phyloP scores from a whole-genome alignment of 2,888 invertebrate genomes.

The Drosophila anomelani region DNA sequence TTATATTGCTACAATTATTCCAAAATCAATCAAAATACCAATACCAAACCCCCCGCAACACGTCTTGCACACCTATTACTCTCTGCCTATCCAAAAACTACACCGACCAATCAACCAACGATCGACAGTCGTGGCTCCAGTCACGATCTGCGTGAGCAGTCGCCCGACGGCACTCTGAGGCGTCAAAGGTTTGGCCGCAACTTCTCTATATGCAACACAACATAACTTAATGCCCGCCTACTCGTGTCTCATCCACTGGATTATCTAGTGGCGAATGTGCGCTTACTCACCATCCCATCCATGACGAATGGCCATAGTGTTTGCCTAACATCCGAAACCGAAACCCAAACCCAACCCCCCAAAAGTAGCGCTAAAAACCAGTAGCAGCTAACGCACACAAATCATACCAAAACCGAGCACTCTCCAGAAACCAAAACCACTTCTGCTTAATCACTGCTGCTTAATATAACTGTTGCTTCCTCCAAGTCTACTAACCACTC shows the following conservation, averaged over 20 bases:
- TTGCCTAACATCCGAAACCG: slow-evolving; percentile 37
- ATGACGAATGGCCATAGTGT: slow-evolving; percentile 16
- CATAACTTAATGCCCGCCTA: slow-evolving; percentile 53
- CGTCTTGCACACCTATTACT: slow-evolving; percentile 63
- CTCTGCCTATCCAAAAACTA: slow-evolving; percentile 62
- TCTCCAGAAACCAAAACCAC: slow-evolving; percentile 15
- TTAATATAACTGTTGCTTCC: slow-evolving; percentile 42
- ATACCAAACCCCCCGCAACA: slow-evolving; percentile 59
- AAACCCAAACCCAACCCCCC: not conserved
- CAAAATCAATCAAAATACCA: slow-evolving; percentile 43
- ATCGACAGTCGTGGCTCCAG: slow-evolving; percentile 89
- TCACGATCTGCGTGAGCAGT: slow-evolving; percentile 90
- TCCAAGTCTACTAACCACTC: not conserved
- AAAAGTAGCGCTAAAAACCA: slow-evolving; percentile 53
- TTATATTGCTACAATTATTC: slow-evolving; percentile 67
- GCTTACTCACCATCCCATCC: slow-evolving; percentile 50
- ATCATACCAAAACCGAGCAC: slow-evolving; percentile 22
- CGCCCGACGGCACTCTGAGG: slow-evolving; percentile 89
- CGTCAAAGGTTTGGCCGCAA: slow-evolving; percentile 90
- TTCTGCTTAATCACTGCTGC: slow-evolving; percentile 54
- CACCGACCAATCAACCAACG: slow-evolving; percentile 51
- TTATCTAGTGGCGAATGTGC: slow-evolving; percentile 58
- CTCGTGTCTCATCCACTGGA: slow-evolving; percentile 51
- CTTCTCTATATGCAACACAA: slow-evolving; percentile 43
- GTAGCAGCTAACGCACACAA: slow-evolving; percentile 42